Evolutionary conservation across 1,140 invertebrate genomes (phyloP), one percentile per base, ranked within the genome.

Genomic region (Chrysomallon squamiferum): DNA sequence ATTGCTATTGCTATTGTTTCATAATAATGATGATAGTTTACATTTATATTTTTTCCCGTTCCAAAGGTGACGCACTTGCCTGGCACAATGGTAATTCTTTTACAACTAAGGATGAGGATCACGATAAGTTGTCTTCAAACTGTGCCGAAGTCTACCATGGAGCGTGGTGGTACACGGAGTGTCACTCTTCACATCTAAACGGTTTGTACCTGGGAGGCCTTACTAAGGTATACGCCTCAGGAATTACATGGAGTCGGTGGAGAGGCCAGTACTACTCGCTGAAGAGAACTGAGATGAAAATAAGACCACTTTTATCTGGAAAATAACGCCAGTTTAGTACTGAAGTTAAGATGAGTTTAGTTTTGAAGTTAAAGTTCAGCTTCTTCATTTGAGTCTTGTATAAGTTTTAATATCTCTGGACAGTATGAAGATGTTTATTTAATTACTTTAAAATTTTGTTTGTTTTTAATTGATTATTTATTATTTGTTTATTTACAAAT

Each of bases 111-210:
- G 64, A 65, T 43, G 9, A 2, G 6, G 63, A 70, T 52, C 56
- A 66, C 35, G 63, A 70, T 4, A 0, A 49, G 3, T 6, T 9
- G 27, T 20, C 2, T 18, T 4, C 11, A n/a, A 43, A 67, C 27
- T 74, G 72, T 54, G 59, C 64, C 0, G n/a, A 25, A 13, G 0
- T 6, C 32, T 66, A 65, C 29, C 45, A 58, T 49, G 63, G 66
- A 2, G 69, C 33, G 11, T 74, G 64, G 66, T 72, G 74, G 69
- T 67, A 59, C 57, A 15, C 0, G 6, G 25, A 0, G 1, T 76
- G 69, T 38, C 59, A 64, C 43, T 6, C n/a, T 47, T 58, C 59
- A 15, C 58, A 71, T 20, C 47, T 71, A 1, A 71, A 71, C 30
- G 66, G 65, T 1, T 11, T 13, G n/a, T 43, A 43, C 41, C n/a